Evolutionary conservation across 2,888 invertebrate genomes (phyloP).

Genomic region (Incurvaria masculella): DNA sequence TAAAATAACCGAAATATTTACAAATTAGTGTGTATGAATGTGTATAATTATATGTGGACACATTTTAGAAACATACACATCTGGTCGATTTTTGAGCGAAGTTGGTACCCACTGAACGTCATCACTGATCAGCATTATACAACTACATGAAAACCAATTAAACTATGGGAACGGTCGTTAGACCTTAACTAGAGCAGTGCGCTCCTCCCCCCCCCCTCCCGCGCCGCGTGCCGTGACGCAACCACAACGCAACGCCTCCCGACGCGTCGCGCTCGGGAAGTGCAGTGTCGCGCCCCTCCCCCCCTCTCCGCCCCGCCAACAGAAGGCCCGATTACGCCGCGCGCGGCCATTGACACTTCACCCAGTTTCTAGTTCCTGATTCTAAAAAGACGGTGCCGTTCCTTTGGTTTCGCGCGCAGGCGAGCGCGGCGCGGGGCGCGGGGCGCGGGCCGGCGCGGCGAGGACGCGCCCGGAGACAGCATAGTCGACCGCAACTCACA

Average conservation of each 20-base stretch:
- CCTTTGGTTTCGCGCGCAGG: constrained; percentile 29
- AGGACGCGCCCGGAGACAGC: background rate
- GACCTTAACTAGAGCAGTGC: constrained; percentile 17
- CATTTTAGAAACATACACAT: too few relatives aligned
- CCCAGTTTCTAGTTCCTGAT: constrained; percentile 53
- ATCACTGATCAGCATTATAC: too few relatives aligned
- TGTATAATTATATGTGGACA: too few relatives aligned
- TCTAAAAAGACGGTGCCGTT: constrained; percentile 40
- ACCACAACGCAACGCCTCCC: constrained; percentile 56
- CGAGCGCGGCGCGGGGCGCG: constrained; percentile 19
- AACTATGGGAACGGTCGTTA: background rate
- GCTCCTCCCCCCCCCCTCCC: constrained; percentile 44
- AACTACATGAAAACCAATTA: background rate
- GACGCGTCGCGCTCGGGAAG: constrained; percentile 55
- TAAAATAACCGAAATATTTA: too few relatives aligned
- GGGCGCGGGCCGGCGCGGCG: background rate
- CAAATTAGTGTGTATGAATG: too few relatives aligned
- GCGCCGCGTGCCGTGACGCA: constrained; percentile 45
- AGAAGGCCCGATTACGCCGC: constrained; percentile 27
- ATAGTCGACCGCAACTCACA: background rate
- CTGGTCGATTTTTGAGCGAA: too few relatives aligned
- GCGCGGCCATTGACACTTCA: constrained; percentile 53
- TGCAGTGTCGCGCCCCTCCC: constrained; percentile 56
- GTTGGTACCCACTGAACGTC: too few relatives aligned
- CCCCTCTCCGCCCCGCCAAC: constrained; percentile 42